phyloP scores from a whole-genome alignment of 2,113 vertebrate species.

The Eudyptes chrysolophus region DNA sequence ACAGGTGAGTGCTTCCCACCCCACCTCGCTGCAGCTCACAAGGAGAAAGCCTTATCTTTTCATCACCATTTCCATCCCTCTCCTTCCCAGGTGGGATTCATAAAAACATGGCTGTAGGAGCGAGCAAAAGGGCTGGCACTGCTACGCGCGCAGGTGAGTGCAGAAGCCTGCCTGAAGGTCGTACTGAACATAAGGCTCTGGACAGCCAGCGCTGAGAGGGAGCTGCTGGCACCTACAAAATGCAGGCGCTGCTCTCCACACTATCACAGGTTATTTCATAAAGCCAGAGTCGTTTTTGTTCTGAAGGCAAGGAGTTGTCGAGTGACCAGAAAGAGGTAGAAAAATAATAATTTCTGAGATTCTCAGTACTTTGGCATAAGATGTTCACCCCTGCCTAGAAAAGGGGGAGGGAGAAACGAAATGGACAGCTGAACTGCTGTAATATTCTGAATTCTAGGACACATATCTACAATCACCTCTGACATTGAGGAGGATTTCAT shows the following conservation, averaged over 20 bases:
- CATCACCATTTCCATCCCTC: neutral
- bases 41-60: neutral
- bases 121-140: neutral
- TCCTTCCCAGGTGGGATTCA: neutral
- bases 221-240: neutral
- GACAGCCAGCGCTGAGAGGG: neutral
- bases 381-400: neutral
- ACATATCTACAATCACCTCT: neutral
- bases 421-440: neutral
- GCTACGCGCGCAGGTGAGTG: accelerated
- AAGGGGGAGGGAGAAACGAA: neutral
- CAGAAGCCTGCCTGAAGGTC: neutral
- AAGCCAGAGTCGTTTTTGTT: neutral
- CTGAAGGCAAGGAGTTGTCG: neutral
- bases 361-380: neutral
- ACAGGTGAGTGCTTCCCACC: neutral
- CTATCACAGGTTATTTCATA: neutral
- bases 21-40: accelerated
- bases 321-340: neutral
- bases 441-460: neutral
- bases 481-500: neutral
- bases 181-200: accelerated
- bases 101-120: accelerated
- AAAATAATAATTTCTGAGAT: neutral
- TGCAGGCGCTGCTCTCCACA: accelerated